Evolutionary conservation across 2,113 vertebrate species (phyloP).

Genomic region (Mormoops blainvillei): DNA sequence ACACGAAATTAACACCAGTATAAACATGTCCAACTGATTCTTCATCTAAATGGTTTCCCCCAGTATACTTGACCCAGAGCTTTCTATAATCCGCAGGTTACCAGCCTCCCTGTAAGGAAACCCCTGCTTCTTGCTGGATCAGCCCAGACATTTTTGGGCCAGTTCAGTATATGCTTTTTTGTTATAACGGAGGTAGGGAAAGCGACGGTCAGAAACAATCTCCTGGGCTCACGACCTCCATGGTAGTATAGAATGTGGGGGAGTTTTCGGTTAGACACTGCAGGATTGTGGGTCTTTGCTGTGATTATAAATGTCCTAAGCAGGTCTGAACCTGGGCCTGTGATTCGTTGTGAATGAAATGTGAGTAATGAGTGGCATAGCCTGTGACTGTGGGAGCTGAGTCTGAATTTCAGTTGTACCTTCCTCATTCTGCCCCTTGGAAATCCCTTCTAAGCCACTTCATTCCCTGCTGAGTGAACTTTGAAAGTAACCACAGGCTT

Average conservation of each 20-base stretch:
- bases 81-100: not conserved
- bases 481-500: not conserved
- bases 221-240: not conserved
- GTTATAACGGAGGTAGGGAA: not conserved
- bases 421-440: not conserved
- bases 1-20: rapidly evolving
- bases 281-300: not conserved
- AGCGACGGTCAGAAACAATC: not conserved
- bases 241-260: not conserved
- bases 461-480: not conserved
- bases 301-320: not conserved
- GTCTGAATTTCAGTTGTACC: not conserved
- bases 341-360: not conserved
- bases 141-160: not conserved
- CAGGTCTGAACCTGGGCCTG: not conserved
- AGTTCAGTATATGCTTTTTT: not conserved
- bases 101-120: not conserved
- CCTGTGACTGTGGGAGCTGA: not conserved
- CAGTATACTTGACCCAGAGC: not conserved
- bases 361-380: rapidly evolving
- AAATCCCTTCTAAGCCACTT: not conserved
- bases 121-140: not conserved
- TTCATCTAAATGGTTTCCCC: not conserved
- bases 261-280: not conserved
- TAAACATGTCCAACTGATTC: rapidly evolving